Evolutionary conservation across 1,140 invertebrate genomes (phyloP), one percentile per base, ranked within the genome.

Genomic region (Drosophila ohnishii): DNA sequence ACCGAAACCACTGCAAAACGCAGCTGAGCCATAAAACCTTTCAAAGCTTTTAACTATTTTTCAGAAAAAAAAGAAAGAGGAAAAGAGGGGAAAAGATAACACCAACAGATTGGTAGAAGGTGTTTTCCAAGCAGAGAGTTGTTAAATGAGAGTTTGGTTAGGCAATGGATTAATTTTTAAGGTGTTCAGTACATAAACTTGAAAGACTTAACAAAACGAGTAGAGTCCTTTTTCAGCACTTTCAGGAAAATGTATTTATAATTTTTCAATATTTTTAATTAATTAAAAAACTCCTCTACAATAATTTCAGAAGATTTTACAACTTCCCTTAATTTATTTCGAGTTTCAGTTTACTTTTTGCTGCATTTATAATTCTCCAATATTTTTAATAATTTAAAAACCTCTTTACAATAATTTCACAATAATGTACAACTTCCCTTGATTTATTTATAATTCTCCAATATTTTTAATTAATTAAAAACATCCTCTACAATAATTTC

Each of bases 11-110:
- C 60, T 30, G 51, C 28, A 10, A 63, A 75, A 64, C 53, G 71
- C 57, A 74, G 71, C 71, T 74, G 48, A 73, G 69, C 71, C 71
- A 63, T 74, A 74, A 74, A 74, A 62, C 67, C 51, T 50, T 70
- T 71, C 19, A 53, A 65, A 75, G 40, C 45, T 65, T 75, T 75
- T 66, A 44, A 48, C 63, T 58, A 65, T 59, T 69, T 37, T 30
- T 50, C 8, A 45, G 28, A 66, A 39, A 42, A 35, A 6, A 13
- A 3, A 13, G 3, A 45, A 47, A 30, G 9, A 6, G 11, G 6
- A 1, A 22, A 30, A 60, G 30, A 32, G 10, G 16, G 32, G 13
- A 35, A 55, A 55, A 37, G 51, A 30, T 67, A 67, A 51, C 19
- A 22, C 42, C 35, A 39, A 32, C 42, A 50, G 25, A 39, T 44